Evolutionary conservation across 2,797 vertebrate species (phyloP), one percentile per base, ranked within the genome.

Genomic region (Pangasius macronema): DNA sequence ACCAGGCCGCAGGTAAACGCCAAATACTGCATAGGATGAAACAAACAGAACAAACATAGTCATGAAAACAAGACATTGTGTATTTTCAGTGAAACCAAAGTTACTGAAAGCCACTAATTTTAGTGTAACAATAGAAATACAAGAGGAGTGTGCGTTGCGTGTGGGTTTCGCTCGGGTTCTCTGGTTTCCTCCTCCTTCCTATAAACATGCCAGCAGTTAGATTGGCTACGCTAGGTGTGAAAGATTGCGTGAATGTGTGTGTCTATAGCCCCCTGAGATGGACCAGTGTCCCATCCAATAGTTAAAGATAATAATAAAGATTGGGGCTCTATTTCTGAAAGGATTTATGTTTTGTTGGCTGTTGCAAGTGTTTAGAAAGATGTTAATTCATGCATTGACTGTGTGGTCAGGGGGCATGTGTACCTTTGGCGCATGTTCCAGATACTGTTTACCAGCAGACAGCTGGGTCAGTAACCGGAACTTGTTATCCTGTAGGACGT

Each of bases 401-500:
- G 27, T 51, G 42, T 22, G 5, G 81, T 49, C 57, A 11, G 7
- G 14, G 6, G 5, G 63, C 24, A 57, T 33, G 24, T 85, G 87
- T 84, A 98, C 98, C 98, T 99, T 99, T 73, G 98, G 98, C 61
- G 97, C 97, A 46, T 97, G 96, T 89, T 99, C 98, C 95, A 99
- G 94, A 93, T 98, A 97, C 91, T 99, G 98, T 91, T 98, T 99
- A 89, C 97, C 97, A 86, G 96, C 94, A 89, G 98, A 99, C 91
- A 98, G 97, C 87, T 98, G 97, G 90, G 94, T 97, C 92, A 99
- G 94, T 73, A 98, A 93, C 51, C 97, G 95, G 90, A 98, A 99
- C 93, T 97, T 98, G 92, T 98, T 99, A 92, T 99, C 98, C 92
- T 99, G 98, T 89, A 99, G 97, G 85, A 99, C 98, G 89, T 99